Evolutionary conservation across 2,113 vertebrate genomes (phyloP).

Genomic region (Menidia beryllina): DNA sequence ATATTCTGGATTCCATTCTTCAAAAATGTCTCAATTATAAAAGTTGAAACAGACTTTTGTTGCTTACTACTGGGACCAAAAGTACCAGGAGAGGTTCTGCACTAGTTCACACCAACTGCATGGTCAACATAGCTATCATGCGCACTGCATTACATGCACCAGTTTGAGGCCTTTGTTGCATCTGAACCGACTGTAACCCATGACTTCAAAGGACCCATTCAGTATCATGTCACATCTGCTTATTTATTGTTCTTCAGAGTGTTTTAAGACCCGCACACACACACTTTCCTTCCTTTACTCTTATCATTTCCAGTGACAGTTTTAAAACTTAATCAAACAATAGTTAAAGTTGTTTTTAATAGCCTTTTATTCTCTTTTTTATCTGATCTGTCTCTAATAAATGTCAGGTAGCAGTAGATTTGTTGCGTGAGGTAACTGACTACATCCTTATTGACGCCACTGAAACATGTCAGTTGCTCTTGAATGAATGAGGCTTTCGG

Average conservation of each 20-base stretch:
- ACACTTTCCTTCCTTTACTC: too few relatives aligned
- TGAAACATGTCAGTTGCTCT: constrained; percentile 1
- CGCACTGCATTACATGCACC: constrained; percentile 9
- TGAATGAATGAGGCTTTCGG: constrained; percentile 5
- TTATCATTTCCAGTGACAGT: too few relatives aligned
- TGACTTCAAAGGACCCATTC: constrained; percentile 16
- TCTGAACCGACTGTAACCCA: constrained; percentile 8
- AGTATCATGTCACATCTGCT: constrained; percentile 5
- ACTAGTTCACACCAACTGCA: neutral
- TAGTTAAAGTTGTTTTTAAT: too few relatives aligned
- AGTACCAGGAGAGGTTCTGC: neutral
- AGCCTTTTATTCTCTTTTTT: too few relatives aligned
- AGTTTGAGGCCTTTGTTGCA: constrained; percentile 1
- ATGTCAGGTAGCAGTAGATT: neutral
- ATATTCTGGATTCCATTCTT: neutral
- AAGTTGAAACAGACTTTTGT: neutral
- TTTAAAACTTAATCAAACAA: too few relatives aligned
- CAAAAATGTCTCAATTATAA: neutral
- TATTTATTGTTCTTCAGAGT: constrained; percentile 3
- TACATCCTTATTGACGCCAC: constrained; percentile 11
- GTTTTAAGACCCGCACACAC: neutral
- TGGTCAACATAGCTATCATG: constrained; percentile 9
- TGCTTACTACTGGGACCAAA: neutral
- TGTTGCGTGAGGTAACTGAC: neutral
- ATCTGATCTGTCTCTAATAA: neutral